Conservation (phyloP, 2,888 invertebrate species). For the Cenopis cana region DNA sequence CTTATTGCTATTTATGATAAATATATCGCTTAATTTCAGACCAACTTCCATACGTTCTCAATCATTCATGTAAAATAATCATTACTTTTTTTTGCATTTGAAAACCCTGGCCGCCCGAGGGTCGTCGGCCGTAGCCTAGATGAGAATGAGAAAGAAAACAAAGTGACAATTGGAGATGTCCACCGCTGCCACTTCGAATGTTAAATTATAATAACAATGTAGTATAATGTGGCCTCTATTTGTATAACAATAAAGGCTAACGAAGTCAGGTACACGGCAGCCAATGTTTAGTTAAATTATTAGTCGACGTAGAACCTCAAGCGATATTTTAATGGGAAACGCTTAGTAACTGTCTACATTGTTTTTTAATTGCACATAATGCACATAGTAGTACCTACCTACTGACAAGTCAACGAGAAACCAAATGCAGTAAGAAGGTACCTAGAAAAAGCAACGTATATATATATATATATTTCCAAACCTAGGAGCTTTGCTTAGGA, state of each 20-base stretch:
- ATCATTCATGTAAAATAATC: background rate
- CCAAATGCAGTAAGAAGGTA: background rate
- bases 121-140: conserved; percentile 75
- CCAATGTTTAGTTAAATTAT: conserved; percentile 67
- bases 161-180: conserved; percentile 80
- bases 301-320: conserved; percentile 62
- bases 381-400: background rate
- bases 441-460: no score
- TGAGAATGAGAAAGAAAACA: conserved; percentile 80
- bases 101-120: conserved; percentile 66
- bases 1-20: no score
- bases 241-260: conserved; percentile 57
- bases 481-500: no score
- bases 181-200: conserved; percentile 67
- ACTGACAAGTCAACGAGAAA: background rate
- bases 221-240: conserved; percentile 55
- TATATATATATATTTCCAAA: no score
- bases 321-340: conserved; percentile 36
- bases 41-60: background rate
- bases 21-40: background rate
- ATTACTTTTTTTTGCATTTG: conserved; percentile 24
- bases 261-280: conserved; percentile 48
- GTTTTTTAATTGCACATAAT: background rate
- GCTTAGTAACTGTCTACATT: conserved; percentile 15
- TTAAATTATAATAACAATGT: conserved; percentile 80